Evolutionary conservation across 2,113 vertebrate genomes (phyloP).

Genomic region (Odontophorus gujanensis): DNA sequence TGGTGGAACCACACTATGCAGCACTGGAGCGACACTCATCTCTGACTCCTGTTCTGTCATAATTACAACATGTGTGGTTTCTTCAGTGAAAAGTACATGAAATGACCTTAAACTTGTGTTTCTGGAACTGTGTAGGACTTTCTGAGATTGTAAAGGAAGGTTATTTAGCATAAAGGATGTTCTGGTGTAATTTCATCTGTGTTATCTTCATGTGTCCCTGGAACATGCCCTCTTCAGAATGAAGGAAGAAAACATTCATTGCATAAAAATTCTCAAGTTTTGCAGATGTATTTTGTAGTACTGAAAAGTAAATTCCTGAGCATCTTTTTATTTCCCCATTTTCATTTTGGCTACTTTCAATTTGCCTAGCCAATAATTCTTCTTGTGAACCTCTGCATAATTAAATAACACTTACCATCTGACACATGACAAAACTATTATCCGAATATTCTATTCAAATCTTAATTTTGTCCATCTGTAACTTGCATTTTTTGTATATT

Average conservation of each 20-base stretch:
- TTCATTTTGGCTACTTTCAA: background rate
- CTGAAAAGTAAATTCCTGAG: background rate
- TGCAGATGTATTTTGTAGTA: background rate
- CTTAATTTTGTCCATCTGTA: background rate
- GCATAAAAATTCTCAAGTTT: background rate
- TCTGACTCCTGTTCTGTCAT: background rate
- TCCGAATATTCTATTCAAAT: background rate
- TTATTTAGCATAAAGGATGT: background rate
- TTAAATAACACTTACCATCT: background rate
- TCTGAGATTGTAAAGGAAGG: background rate
- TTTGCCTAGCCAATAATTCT: background rate
- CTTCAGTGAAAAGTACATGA: background rate
- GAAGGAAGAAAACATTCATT: background rate
- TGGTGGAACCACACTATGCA: background rate
- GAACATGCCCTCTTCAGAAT: background rate
- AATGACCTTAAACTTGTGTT: background rate
- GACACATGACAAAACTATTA: background rate
- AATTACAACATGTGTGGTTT: background rate
- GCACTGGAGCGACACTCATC: background rate
- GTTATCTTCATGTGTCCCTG: background rate
- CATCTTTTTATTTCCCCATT: background rate
- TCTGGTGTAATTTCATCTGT: background rate
- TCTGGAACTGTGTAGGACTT: background rate
- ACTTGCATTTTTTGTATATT: background rate
- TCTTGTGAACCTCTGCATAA: background rate